Conservation (phyloP, 92 coral and sea anemone species). For the Heliopora coerulea region DNA sequence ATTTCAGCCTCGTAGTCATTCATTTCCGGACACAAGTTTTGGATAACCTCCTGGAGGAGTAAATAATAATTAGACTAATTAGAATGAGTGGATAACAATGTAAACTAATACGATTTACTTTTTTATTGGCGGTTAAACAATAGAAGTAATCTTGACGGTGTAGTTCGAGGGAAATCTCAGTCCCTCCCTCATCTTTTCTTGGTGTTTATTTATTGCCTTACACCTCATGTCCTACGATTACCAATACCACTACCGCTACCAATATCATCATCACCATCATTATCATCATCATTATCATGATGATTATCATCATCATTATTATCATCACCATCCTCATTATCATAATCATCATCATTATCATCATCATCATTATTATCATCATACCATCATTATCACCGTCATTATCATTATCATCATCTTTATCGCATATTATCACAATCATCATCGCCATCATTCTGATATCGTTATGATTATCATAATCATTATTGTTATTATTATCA, state of each 20-base stretch:
- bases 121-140: too few relatives aligned
- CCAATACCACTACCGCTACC: neutral
- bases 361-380: neutral
- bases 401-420: neutral
- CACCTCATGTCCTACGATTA: too few relatives aligned
- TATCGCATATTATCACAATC: neutral
- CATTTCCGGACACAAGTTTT: slow-evolving; percentile 78
- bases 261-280: neutral
- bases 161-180: too few relatives aligned
- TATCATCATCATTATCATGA: neutral
- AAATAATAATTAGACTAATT: too few relatives aligned
- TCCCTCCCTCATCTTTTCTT: too few relatives aligned
- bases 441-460: neutral
- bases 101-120: too few relatives aligned
- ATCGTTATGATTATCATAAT: too few relatives aligned
- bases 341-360: neutral
- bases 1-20: slow-evolving; percentile 77
- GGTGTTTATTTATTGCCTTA: too few relatives aligned
- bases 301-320: neutral
- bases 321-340: neutral
- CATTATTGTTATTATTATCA: too few relatives aligned
- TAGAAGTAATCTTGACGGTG: too few relatives aligned
- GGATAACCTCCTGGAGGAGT: slow-evolving; percentile 76
- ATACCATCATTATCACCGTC: neutral
- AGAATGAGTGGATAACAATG: too few relatives aligned